Conservation (phyloP, 2,888 invertebrate species). For the Dryomyza anilis region DNA sequence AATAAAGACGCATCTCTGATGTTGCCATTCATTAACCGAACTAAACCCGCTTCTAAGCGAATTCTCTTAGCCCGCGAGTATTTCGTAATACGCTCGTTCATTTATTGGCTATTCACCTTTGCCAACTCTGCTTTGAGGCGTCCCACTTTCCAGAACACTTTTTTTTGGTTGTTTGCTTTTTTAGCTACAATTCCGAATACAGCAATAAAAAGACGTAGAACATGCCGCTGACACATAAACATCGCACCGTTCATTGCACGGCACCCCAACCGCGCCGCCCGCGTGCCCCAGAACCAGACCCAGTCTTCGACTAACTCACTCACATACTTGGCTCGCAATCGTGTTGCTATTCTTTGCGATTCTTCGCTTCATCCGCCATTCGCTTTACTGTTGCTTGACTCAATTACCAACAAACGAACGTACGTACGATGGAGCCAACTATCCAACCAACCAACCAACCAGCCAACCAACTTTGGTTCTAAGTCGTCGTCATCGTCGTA, state of each 20-base stretch:
- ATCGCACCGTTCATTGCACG: constrained; percentile 18
- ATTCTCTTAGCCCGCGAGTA: not conserved
- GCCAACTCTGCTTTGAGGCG: constrained; percentile 35
- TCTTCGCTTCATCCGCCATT: constrained; percentile 46
- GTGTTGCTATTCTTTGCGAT: constrained; percentile 51
- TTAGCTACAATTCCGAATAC: not conserved
- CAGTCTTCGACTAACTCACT: not conserved
- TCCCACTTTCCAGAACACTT: constrained; percentile 38
- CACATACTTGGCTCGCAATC: not conserved
- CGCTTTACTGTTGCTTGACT: constrained; percentile 51
- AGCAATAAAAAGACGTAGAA: not conserved
- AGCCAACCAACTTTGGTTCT: not conserved
- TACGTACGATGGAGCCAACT: not conserved
- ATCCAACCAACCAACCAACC: constrained; percentile 1
- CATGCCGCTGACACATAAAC: constrained; percentile 23
- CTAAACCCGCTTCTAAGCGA: not conserved
- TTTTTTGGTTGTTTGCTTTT: too few species aligned
- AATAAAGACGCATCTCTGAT: too few species aligned
- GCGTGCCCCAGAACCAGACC: not conserved
- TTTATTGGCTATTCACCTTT: constrained; percentile 59
- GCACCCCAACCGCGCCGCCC: not conserved
- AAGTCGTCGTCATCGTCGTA: too few species aligned
- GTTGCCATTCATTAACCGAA: too few species aligned
- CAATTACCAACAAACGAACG: constrained; percentile 36
- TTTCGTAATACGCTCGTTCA: not conserved